These are phyloP conservation scores for Drosophila mimetica DNA, from an alignment of 2,888 invertebrate genomes.

Conservation along the genomic window DNA sequence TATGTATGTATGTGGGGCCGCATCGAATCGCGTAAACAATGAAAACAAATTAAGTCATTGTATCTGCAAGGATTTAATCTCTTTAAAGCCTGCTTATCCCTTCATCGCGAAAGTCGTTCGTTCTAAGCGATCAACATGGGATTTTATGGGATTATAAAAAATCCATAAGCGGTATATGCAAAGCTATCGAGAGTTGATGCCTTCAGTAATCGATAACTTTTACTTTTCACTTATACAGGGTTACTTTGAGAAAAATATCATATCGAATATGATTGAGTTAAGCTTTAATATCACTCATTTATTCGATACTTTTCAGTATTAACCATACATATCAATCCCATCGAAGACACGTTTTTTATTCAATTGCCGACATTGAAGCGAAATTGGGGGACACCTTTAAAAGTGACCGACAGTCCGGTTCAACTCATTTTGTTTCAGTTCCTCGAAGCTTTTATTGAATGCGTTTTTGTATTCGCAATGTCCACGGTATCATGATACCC, in stretches of 20 bases:
- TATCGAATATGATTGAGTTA: neutral
- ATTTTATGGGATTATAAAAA: neutral
- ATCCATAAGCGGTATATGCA: neutral
- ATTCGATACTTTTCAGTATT: neutral
- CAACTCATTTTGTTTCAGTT: neutral
- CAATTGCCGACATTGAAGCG: neutral
- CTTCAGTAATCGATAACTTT: neutral
- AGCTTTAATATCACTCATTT: neutral
- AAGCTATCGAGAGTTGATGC: neutral
- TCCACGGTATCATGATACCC: neutral
- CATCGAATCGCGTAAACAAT: constrained; percentile 27
- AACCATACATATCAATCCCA: neutral
- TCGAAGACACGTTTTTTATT: neutral
- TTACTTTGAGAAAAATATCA: no score
- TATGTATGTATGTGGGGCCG: constrained; percentile 6
- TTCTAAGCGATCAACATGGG: constrained; percentile 22
- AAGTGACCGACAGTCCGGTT: neutral
- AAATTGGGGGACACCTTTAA: constrained; percentile 6
- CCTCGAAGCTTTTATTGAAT: neutral
- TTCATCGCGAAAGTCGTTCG: constrained; percentile 1
- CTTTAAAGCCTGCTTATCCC: constrained; percentile 31
- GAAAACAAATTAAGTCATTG: constrained; percentile 39
- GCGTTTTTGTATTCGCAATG: neutral
- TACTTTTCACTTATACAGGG: no score
- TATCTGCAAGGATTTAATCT: constrained; percentile 20